Evolutionary conservation across 2,113 vertebrate species (phyloP).

Genomic region (Onychostruthus taczanowskii): DNA sequence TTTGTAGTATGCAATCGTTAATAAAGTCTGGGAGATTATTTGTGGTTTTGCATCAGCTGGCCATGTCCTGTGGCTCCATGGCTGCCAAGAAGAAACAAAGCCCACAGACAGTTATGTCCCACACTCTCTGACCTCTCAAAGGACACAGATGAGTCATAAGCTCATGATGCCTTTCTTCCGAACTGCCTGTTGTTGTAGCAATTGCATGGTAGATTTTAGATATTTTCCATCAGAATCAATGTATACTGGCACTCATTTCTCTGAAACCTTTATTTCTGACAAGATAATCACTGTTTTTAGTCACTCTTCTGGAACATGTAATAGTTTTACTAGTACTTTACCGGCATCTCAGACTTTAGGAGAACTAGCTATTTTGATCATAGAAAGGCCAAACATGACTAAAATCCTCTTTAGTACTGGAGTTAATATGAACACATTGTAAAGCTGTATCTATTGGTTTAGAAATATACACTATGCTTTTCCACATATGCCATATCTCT

Average conservation of each 20-base stretch:
- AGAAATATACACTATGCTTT: neutral
- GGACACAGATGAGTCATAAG: constrained; percentile 45
- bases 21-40: neutral
- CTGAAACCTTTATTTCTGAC: constrained; percentile 20
- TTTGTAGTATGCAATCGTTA: constrained; percentile 21
- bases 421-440: neutral
- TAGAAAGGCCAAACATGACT: neutral
- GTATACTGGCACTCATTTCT: neutral
- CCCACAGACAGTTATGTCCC: constrained; percentile 33
- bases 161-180: neutral
- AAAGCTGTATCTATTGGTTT: neutral
- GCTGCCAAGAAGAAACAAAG: constrained; percentile 16
- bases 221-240: constrained; percentile 21
- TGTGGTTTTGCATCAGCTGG: constrained; percentile 13
- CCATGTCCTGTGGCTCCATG: constrained; percentile 25
- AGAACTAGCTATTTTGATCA: neutral
- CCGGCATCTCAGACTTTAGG: neutral
- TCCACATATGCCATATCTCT: neutral
- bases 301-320: neutral
- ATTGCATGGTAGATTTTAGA: neutral
- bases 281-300: constrained; percentile 10
- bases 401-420: neutral
- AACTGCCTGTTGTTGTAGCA: neutral
- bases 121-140: constrained; percentile 49
- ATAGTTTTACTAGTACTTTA: neutral